Percentiles rank a stretch among this genome's conserved stretches.
Conservation (phyloP, 1,140 invertebrate species). For the Rhagoletis zephyria region DNA sequence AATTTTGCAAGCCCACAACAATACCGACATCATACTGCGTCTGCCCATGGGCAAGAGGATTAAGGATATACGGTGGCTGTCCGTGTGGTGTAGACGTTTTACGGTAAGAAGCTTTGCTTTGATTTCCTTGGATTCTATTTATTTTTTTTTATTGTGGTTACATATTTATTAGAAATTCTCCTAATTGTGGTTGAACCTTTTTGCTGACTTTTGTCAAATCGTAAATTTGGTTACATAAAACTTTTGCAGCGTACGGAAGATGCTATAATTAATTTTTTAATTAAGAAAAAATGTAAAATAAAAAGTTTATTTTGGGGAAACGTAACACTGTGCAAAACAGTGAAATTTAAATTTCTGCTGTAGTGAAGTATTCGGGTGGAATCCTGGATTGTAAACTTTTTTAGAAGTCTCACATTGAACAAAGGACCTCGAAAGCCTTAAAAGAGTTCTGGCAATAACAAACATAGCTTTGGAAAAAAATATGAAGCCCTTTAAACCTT, state of each 20-base stretch:
- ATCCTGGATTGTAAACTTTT: too few species aligned
- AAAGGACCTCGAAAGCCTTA: too few species aligned
- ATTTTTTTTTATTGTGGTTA: background rate
- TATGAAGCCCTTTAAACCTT: too few species aligned
- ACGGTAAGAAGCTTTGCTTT: conserved; percentile 79
- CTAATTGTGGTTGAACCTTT: background rate
- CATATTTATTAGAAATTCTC: conserved; percentile 2
- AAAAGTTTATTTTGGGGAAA: too few species aligned
- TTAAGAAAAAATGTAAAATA: background rate
- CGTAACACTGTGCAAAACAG: too few species aligned
- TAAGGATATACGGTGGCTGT: conserved; percentile 89
- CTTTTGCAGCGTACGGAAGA: background rate
- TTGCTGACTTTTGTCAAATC: background rate
- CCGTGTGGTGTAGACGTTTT: conserved; percentile 91
- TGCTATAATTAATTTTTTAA: conserved; percentile 22
- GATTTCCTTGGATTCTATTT: background rate
- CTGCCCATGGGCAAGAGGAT: conserved; percentile 87
- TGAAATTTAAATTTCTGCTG: too few species aligned
- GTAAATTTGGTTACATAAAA: background rate
- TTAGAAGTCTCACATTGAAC: too few species aligned
- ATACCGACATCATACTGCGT: conserved; percentile 86
- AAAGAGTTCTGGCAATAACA: too few species aligned
- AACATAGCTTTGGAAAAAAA: too few species aligned
- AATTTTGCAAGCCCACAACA: conserved; percentile 82
- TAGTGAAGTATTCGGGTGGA: too few species aligned